Conservation (phyloP, 2,113 vertebrate genomes). For the Glaucomys volans region DNA sequence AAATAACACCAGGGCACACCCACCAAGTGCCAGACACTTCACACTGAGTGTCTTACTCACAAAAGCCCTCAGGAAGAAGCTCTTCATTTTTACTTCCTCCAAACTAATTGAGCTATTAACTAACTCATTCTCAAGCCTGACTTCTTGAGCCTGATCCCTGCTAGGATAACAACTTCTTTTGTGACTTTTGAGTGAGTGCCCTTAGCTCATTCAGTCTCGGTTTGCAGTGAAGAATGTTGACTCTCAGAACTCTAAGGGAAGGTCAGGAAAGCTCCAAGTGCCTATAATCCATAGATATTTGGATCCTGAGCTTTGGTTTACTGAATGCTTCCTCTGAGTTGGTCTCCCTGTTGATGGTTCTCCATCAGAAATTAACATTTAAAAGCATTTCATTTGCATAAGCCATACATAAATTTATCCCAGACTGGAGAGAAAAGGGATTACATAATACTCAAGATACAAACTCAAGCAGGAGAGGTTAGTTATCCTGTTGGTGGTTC, state of each 20-base stretch:
- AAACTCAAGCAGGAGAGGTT: neutral
- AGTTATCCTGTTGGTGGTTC: neutral
- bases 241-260: neutral
- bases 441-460: conserved; percentile 30
- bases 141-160: neutral
- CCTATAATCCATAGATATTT: too few species aligned
- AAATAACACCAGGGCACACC: neutral
- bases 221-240: neutral
- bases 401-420: conserved; percentile 39
- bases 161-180: neutral
- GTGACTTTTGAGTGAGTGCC: neutral
- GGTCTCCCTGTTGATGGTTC: conserved; percentile 45
- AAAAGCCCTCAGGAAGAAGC: neutral
- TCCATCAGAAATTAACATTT: conserved; percentile 73
- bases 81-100: neutral
- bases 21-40: rapidly evolving
- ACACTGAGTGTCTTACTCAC: neutral
- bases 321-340: conserved; percentile 28
- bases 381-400: conserved; percentile 73
- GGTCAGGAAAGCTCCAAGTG: neutral
- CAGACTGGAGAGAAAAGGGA: conserved; percentile 31
- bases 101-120: neutral
- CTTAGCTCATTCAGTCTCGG: neutral
- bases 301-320: neutral
- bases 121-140: neutral